Base-by-base conservation (phyloP, 2,113 vertebrate genomes). In the Bubo blakistoni region DNA sequence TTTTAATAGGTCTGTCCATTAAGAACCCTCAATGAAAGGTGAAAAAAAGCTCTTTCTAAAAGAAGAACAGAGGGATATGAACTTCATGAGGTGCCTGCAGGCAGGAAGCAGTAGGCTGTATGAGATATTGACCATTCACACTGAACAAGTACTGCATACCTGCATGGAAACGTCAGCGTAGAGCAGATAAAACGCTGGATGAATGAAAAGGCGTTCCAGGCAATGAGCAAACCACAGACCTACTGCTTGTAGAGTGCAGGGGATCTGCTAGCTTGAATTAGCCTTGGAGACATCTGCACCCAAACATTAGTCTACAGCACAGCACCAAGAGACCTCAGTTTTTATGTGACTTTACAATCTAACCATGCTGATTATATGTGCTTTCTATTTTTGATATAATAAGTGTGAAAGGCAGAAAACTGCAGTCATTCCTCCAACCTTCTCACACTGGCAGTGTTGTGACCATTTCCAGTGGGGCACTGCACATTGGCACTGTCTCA, bases 1-100 rank as follows among this genome's bases (percentile, higher is more conserved):
- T 97, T 97, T 79, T 81, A 96, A 95, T 81, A 96, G 51, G 49
- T 42, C 47, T 62, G 16, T n/a, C 73, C 44, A 87, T 57, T 85
- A 96, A 66, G 19, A 78, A 38, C 19, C 30, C 47, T 93, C 44
- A 73, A 76, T 34, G 73, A 65, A 94, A 97, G 92, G 85, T 46
- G 15, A 78, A 80, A 66, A 74, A 87, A 32, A 25, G 38, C 66
- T 83, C 30, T 70, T 88, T 62, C 26, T 74, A 86, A 90, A 86
- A 84, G 40, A 86, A 71, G 29, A 73, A 30, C 11, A 73, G 59
- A 85, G 51, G 46, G 19, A 40, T 57, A 47, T 34, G 52, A 90
- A 77, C 29, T 74, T 65, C n/a, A 29, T 2, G n/a, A 92, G 46
- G 70, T 63, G 24, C 65, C 57, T 44, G 46, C 19, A 58, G 47